A percentile compares a stretch with the other conserved stretches of the same genome.
Evolutionary conservation across 2,113 vertebrate species (phyloP).

Genomic region (Onychostoma macrolepis): DNA sequence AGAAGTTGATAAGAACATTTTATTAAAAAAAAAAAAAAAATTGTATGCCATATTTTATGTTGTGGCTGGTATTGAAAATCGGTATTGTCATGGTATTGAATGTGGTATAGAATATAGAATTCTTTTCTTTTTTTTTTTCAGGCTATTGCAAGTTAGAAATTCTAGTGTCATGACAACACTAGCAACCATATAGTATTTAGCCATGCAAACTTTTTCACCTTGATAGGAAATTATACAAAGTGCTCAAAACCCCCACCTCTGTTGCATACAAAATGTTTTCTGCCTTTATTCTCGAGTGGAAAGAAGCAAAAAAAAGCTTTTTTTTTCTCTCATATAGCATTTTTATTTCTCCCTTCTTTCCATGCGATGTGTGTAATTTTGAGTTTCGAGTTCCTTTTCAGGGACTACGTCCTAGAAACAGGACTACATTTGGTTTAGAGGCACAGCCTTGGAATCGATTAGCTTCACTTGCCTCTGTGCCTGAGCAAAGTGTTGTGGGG

Average conservation of each 20-base stretch:
- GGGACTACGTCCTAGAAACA: slow-evolving; percentile 53
- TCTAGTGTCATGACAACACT: neutral
- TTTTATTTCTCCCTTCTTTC: slow-evolving; percentile 59
- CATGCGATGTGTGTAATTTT: slow-evolving; percentile 66
- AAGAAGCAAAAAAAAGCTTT: slow-evolving; percentile 48
- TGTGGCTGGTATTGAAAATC: neutral
- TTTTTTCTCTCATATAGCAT: slow-evolving; percentile 64
- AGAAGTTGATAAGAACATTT: too few relatives aligned
- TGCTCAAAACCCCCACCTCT: slow-evolving; percentile 1
- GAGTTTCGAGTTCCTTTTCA: slow-evolving; percentile 62
- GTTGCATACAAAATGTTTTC: slow-evolving; percentile 17
- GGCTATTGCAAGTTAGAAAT: neutral
- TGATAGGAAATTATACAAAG: slow-evolving; percentile 34
- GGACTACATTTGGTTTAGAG: slow-evolving; percentile 64
- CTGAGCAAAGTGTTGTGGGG: slow-evolving; percentile 68
- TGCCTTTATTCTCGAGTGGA: neutral
- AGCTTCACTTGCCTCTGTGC: slow-evolving; percentile 68
- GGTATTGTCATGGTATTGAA: neutral
- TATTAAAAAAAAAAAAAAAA: too few relatives aligned
- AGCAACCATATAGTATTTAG: slow-evolving; percentile 60
- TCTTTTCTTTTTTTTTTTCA: neutral
- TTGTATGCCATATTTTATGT: too few relatives aligned
- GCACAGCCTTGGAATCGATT: slow-evolving; percentile 71
- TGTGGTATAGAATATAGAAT: neutral
- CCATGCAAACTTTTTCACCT: slow-evolving; percentile 70